Evolutionary conservation across 2,113 vertebrate genomes (phyloP).

Genomic region (Semnopithecus entellus): DNA sequence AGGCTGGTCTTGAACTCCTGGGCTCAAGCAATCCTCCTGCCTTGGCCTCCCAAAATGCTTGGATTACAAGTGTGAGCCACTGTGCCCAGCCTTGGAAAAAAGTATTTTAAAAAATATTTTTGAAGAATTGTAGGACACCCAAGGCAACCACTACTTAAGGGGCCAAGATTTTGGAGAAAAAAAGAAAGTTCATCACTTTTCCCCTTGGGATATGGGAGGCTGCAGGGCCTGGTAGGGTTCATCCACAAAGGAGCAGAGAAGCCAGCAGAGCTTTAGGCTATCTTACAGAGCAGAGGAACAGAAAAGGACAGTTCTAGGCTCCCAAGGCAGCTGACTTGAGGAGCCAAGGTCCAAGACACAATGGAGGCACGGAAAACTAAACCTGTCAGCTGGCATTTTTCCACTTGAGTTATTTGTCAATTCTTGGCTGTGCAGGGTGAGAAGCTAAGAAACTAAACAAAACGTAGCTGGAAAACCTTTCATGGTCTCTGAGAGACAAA

Average conservation of each 20-base stretch:
- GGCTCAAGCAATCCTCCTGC: too few relatives aligned
- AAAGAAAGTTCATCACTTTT: background rate
- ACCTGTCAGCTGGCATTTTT: background rate
- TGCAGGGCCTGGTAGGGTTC: background rate
- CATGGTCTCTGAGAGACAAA: background rate
- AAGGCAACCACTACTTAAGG: background rate
- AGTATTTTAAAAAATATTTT: background rate
- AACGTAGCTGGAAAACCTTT: background rate
- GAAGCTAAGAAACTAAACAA: background rate
- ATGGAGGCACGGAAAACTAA: background rate
- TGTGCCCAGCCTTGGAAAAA: too few relatives aligned
- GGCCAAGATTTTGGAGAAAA: background rate
- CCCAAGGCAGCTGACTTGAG: background rate
- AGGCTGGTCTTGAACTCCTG: too few relatives aligned
- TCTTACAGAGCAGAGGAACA: background rate
- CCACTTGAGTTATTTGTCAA: background rate
- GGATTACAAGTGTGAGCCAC: too few relatives aligned
- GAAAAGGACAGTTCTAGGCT: background rate
- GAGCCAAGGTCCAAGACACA: background rate
- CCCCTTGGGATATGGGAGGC: background rate
- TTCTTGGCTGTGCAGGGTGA: background rate
- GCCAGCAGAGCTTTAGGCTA: background rate
- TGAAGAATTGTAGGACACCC: background rate
- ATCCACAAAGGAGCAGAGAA: background rate
- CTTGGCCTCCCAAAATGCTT: too few relatives aligned